Conservation (phyloP, 2,888 invertebrate genomes). For the Ormia ochracea region DNA sequence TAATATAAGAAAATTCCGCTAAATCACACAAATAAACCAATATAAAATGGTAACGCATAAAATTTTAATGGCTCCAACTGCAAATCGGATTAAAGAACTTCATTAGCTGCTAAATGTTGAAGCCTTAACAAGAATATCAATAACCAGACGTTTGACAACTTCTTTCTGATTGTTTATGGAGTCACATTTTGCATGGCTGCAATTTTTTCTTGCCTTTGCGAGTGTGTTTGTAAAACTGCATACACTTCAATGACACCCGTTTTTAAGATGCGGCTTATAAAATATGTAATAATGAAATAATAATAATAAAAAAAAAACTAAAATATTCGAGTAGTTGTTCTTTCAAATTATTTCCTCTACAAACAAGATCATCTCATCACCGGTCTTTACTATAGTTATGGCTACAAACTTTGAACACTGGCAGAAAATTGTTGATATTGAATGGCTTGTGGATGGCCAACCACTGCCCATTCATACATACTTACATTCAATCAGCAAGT, state of each 20-base stretch:
- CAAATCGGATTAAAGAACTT: slow-evolving; percentile 40
- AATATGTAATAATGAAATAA: background rate
- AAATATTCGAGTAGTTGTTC: background rate
- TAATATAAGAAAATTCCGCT: background rate
- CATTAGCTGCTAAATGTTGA: slow-evolving; percentile 42
- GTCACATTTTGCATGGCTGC: background rate
- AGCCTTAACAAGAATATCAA: slow-evolving; percentile 51
- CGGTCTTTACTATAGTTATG: background rate
- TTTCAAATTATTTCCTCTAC: slow-evolving; percentile 26
- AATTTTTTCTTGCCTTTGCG: background rate
- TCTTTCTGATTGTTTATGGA: slow-evolving; percentile 25
- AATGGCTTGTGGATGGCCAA: slow-evolving; percentile 40
- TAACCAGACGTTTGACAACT: slow-evolving; percentile 40
- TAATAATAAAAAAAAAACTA: background rate
- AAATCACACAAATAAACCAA: slow-evolving; percentile 10
- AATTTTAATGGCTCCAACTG: slow-evolving; percentile 5
- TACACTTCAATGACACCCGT: slow-evolving; percentile 6
- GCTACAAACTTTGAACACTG: background rate
- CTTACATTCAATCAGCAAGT: slow-evolving; percentile 32
- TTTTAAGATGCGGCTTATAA: background rate
- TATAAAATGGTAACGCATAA: background rate
- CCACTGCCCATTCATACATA: slow-evolving; percentile 29
- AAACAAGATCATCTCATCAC: background rate
- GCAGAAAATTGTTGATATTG: slow-evolving; percentile 6
- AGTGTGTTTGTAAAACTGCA: background rate